Percentiles rank a stretch among this genome's conserved stretches.
Conservation (phyloP, 2,888 invertebrate species). For the Tineola bisselliella region DNA sequence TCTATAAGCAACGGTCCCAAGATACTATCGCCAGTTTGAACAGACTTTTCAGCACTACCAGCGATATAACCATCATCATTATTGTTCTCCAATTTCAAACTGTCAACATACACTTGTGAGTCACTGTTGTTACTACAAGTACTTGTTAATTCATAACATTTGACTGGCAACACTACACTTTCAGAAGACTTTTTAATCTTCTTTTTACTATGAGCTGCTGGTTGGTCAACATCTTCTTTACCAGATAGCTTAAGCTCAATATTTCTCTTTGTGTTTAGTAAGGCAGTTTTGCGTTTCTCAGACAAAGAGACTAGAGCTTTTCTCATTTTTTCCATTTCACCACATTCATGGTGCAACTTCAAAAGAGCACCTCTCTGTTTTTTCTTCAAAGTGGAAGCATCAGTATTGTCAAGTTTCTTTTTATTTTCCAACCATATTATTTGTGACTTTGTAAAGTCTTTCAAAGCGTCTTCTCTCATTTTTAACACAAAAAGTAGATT, state of each 20-base stretch:
- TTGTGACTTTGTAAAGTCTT: constrained; percentile 60
- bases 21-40: constrained; percentile 42
- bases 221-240: constrained; percentile 44
- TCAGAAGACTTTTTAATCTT: constrained; percentile 39
- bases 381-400: constrained; percentile 68
- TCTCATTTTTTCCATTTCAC: constrained; percentile 71
- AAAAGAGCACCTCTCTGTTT: constrained; percentile 73
- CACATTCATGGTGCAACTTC: constrained; percentile 73
- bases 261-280: constrained; percentile 56
- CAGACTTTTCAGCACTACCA: constrained; percentile 42
- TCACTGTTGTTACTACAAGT: constrained; percentile 46
- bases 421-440: constrained; percentile 59
- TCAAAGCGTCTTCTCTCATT: constrained; percentile 59
- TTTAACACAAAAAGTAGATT: constrained; percentile 55
- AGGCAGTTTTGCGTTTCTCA: constrained; percentile 49
- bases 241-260: constrained; percentile 41
- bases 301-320: constrained; percentile 51
- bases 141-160: constrained; percentile 57
- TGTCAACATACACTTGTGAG: constrained; percentile 24
- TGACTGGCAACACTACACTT: constrained; percentile 40
- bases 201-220: constrained; percentile 40
- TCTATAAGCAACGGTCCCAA: constrained; percentile 20
- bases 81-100: not conserved
- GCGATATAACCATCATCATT: constrained; percentile 14
- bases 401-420: constrained; percentile 54